Conservation (phyloP, 2,797 vertebrate genomes). For the Acanthornis magna region DNA sequence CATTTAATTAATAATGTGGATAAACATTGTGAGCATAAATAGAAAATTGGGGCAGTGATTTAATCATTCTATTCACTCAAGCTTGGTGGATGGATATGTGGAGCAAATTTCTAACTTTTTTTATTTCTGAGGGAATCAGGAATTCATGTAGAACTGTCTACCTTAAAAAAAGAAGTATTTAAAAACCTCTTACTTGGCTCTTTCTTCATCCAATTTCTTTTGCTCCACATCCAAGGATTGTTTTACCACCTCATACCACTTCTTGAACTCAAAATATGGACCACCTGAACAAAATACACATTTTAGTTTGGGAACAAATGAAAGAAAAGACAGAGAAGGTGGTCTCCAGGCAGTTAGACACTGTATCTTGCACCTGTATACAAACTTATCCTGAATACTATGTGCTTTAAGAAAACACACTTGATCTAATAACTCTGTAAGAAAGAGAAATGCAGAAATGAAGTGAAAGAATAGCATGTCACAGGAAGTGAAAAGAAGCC, state of each 20-base stretch:
- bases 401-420: not conserved
- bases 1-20: slow-evolving; percentile 2
- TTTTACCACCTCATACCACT: slow-evolving; percentile 79
- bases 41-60: slow-evolving; percentile 3
- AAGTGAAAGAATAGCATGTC: not conserved
- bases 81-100: not conserved
- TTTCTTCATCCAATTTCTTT: slow-evolving; percentile 71
- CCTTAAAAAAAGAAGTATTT: not conserved
- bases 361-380: not conserved
- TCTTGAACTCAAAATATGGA: slow-evolving; percentile 74
- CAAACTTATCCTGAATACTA: not conserved
- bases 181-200: slow-evolving; percentile 71
- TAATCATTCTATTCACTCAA: not conserved
- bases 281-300: slow-evolving; percentile 47
- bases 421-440: not conserved
- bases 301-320: not conserved
- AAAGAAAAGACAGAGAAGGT: not conserved
- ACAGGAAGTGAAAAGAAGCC: not conserved
- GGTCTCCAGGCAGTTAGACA: not conserved
- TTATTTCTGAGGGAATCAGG: not conserved
- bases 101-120: not conserved
- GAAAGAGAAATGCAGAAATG: not conserved
- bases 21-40: not conserved
- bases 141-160: not conserved
- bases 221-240: slow-evolving; percentile 67